Evolutionary conservation across 1,140 invertebrate genomes (phyloP), one percentile per base, ranked within the genome.

Genomic region (Anastrepha ludens): DNA sequence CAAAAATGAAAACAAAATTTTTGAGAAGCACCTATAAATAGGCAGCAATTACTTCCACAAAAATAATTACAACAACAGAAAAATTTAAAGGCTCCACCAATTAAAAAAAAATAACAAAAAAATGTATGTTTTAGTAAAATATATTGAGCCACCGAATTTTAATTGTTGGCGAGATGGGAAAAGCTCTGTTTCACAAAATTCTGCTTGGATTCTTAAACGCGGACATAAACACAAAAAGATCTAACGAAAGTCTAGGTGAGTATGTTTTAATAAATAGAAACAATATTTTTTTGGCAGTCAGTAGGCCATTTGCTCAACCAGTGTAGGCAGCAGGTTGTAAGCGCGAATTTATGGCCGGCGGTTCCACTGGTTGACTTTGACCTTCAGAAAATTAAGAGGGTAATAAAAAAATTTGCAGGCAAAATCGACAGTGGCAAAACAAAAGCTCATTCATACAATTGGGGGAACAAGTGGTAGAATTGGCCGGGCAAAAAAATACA

Each of bases 341-440:
- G 74, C 74, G 74, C 74, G n/a, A 81, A 81, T 60, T 86, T 62
- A 86, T 86, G 39, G 60, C 17, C 15, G 62, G 20, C 60, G 13
- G 85, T 86, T 86, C 59, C 85, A 86, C 85, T 29, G 7, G 50
- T 50, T 86, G 85, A 62, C 85, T 86, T 86, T 86, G 85, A 86
- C 85, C 85, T 86, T 86, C 13, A 86, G 44, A n/a, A 15, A n/a
- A 81, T 55, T 55, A 81, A 81, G n/a, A 9, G 17, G 3, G 39
- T 5, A 15, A 47, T 81, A 81, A 81, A 81, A 81, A 9, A 29
- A n/a, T 74, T n/a, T 50, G 74, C n/a, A 1, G 20, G 3, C n/a
- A 55, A 81, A 50, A 78, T 11, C 47, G 70, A 17, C 70, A 81
- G 74, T 81, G 74, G 55, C 74, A 50, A 29, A 20, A 7, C 13